phyloP scores from a whole-genome alignment of 1,140 invertebrate species.

The Drosophila saltans region DNA sequence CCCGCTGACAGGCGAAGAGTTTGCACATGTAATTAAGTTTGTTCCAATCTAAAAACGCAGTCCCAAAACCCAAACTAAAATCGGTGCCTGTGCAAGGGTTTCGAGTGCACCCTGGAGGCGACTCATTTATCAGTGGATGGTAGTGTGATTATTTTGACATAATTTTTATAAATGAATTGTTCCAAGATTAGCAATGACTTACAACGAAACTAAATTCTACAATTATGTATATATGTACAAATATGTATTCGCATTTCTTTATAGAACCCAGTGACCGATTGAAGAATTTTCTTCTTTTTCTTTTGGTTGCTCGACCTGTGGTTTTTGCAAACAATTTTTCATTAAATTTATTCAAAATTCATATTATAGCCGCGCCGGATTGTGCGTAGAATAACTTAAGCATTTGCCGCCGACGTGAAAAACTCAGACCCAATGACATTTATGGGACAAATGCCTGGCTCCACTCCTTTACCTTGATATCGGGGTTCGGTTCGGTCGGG shows the following conservation, averaged over 20 bases:
- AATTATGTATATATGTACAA: background rate
- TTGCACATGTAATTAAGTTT: conserved; percentile 70
- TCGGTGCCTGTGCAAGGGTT: conserved; percentile 45
- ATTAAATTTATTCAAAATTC: conserved; percentile 79
- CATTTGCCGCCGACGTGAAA: conserved; percentile 62
- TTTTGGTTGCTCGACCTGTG: conserved; percentile 22
- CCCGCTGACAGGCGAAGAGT: conserved; percentile 20
- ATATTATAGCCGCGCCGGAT: conserved; percentile 57
- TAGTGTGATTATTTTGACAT: conserved; percentile 75
- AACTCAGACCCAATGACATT: conserved; percentile 75
- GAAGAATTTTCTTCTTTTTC: conserved; percentile 40
- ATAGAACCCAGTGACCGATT: conserved; percentile 64
- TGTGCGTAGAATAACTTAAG: conserved; percentile 75
- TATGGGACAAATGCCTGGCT: conserved; percentile 73
- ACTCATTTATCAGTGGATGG: conserved; percentile 67
- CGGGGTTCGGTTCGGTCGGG: conserved; percentile 25
- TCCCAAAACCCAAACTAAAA: conserved; percentile 8
- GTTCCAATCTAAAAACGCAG: conserved; percentile 23
- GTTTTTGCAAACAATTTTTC: conserved; percentile 63
- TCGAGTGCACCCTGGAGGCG: conserved; percentile 49
- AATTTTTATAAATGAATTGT: conserved; percentile 71
- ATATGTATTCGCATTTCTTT: background rate
- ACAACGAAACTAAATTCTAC: conserved; percentile 21
- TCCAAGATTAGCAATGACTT: conserved; percentile 25
- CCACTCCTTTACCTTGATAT: conserved; percentile 60